A percentile compares a stretch with the other conserved stretches of the same genome.
Evolutionary conservation across 2,113 vertebrate genomes (phyloP).

Genomic region (Orientallactaga bullata): DNA sequence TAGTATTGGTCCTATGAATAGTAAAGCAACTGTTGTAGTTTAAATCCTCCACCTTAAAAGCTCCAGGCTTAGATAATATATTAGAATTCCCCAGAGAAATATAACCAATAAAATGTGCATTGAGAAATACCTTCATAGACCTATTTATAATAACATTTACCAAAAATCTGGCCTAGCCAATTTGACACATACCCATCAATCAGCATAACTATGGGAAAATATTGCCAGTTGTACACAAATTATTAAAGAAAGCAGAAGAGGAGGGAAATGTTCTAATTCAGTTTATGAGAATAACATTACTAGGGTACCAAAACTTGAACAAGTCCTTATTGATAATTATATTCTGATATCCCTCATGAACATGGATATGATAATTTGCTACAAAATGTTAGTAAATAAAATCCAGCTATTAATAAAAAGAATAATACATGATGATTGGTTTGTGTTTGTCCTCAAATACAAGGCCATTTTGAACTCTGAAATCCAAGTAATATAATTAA

Average conservation of each 20-base stretch:
- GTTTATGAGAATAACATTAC: not conserved
- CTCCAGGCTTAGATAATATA: not conserved
- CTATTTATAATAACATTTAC: not conserved
- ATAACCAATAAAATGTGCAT: not conserved
- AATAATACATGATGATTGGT: not conserved
- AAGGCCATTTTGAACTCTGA: not conserved
- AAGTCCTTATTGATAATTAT: not conserved
- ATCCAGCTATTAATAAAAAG: not conserved
- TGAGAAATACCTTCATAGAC: too few species aligned
- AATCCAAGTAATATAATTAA: not conserved
- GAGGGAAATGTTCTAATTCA: not conserved
- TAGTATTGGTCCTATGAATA: not conserved
- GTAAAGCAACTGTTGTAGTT: not conserved
- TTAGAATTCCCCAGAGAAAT: not conserved
- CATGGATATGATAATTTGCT: not conserved
- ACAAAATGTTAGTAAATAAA: not conserved
- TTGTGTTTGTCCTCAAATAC: not conserved
- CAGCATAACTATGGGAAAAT: not conserved
- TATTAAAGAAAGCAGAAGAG: not conserved
- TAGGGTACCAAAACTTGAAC: not conserved
- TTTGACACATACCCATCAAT: not conserved
- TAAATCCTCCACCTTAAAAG: not conserved
- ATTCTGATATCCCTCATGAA: not conserved
- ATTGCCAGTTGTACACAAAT: not conserved
- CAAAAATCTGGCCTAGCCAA: not conserved